phyloP scores from a whole-genome alignment of 2,113 vertebrate genomes.

The Cyanoderma ruficeps region DNA sequence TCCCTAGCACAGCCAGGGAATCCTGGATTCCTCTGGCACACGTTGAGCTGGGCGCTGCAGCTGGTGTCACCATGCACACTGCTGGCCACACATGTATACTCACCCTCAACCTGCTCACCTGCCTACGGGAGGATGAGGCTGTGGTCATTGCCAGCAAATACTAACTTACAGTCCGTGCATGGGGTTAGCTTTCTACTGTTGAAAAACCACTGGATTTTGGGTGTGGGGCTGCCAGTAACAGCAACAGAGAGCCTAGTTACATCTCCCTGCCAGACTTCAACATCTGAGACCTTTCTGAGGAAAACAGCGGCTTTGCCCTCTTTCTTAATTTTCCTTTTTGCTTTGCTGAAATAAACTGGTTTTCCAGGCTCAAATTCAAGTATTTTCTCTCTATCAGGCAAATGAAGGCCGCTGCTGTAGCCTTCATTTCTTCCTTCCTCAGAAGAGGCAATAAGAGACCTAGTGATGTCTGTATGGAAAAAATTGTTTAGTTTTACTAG shows the following conservation, averaged over 20 bases:
- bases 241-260: conserved; percentile 83
- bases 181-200: conserved; percentile 75
- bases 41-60: conserved; percentile 78
- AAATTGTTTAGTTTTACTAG: conserved; percentile 73
- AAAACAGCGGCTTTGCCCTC: conserved; percentile 78
- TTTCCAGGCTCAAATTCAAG: conserved; percentile 91
- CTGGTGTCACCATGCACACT: conserved; percentile 79
- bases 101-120: conserved; percentile 81
- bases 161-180: conserved; percentile 77
- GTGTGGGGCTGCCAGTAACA: conserved; percentile 82
- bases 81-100: conserved; percentile 84
- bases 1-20: background rate
- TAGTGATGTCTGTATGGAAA: conserved; percentile 87
- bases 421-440: conserved; percentile 83
- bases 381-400: conserved; percentile 85
- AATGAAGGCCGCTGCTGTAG: conserved; percentile 81
- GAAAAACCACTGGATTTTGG: conserved; percentile 88
- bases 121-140: conserved; percentile 82
- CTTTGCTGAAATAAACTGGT: conserved; percentile 79
- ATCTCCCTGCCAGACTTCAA: conserved; percentile 78
- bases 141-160: conserved; percentile 82
- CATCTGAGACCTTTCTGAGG: conserved; percentile 76
- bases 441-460: conserved; percentile 81
- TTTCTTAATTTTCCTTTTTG: conserved; percentile 79
- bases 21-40: background rate